Conservation (phyloP, 2,888 invertebrate species). For the Callinectes sapidus region DNA sequence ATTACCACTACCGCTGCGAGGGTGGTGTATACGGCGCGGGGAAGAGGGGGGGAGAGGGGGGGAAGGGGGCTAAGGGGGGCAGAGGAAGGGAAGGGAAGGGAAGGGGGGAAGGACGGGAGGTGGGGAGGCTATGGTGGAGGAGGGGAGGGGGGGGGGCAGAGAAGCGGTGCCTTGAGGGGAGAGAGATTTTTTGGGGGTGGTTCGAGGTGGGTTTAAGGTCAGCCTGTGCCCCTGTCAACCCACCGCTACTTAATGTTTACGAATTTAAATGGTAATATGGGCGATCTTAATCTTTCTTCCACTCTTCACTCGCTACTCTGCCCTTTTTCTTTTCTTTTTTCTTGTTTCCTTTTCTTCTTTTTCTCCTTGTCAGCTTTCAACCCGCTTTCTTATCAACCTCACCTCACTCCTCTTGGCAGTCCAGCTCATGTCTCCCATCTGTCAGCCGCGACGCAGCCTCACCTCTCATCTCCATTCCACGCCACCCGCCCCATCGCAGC, state of each 20-base stretch:
- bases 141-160: neutral
- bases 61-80: neutral
- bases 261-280: conserved; percentile 35
- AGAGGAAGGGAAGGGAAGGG: neutral
- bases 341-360: neutral
- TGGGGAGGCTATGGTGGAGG: neutral
- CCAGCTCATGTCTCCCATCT: neutral
- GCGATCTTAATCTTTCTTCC: conserved; percentile 6
- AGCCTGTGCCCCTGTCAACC: conserved; percentile 17
- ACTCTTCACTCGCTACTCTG: neutral
- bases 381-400: neutral
- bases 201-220: conserved; percentile 1
- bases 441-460: neutral
- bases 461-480: conserved; percentile 10
- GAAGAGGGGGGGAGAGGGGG: neutral
- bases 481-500: neutral
- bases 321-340: neutral
- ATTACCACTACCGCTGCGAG: conserved; percentile 24
- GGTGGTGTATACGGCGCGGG: neutral
- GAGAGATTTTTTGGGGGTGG: conserved; percentile 10
- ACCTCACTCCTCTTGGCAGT: neutral
- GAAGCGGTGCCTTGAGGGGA: neutral
- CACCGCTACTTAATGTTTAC: conserved; percentile 7
- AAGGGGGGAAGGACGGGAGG: neutral
- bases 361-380: neutral